Evolutionary conservation across 2,888 invertebrate species (phyloP), one percentile per base, ranked within the genome.

Genomic region (Eumacrocentrus americanus): DNA sequence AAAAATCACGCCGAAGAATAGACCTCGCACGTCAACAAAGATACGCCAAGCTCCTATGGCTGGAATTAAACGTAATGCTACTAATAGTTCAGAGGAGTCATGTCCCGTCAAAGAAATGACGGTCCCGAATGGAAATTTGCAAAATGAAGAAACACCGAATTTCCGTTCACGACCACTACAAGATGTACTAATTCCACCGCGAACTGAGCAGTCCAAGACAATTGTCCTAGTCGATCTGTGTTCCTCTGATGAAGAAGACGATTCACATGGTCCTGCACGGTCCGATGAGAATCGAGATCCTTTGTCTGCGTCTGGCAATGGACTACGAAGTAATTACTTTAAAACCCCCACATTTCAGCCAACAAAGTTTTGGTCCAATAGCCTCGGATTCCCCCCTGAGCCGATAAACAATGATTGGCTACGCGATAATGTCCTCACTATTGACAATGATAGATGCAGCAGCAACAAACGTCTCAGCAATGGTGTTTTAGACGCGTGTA

Each of bases 191-290:
- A 18, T 58, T 34, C 60, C 40, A 58, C 42, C 44, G 42, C 38
- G 48, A 46, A 23, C 44, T 2, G 60, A 53, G 37, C 9, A 64
- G 0, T 29, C 63, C 25, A 64, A 64, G 23, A 44, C 67, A 7
- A 70, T 79, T 22, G 65, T 73, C n/a, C 46, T 72, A 14, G 88
- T 89, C 69, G 87, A 89, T 75, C 83, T 89, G 73, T 89, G 89
- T 77, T 88, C 84, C 5, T 84, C 89, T 1, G 89, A 88, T 60
- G 89, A 89, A 68, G 89, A 89, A 62, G 78, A 74, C 12, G 72
- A 72, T 9, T 35, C 78, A 40, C 77, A 77, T 72, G 57, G 3
- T 14, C 53, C 53, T 20, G 35, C 50, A 3, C 61, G 69, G 0
- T 66, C 69, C 7, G 74, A 78, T 52, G 75, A 78, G 58, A 78